phyloP scores from a whole-genome alignment of 2,797 vertebrate genomes.

The Falco concolor region DNA sequence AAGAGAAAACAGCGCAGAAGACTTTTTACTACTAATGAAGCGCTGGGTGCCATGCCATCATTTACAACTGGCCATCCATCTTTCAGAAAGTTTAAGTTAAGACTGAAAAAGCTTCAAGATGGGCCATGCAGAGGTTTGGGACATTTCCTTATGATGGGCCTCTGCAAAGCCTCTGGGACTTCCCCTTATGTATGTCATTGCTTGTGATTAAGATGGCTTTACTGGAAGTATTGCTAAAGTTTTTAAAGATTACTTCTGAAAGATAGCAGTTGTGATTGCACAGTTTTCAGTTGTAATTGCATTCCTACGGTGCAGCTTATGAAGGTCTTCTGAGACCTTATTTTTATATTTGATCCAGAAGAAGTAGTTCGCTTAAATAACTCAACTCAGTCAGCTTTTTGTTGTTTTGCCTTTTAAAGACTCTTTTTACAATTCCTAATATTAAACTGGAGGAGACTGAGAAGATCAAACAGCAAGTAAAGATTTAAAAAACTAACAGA shows the following conservation, averaged over 20 bases:
- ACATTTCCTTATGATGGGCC: neutral
- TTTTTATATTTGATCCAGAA: neutral
- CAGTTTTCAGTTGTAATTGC: neutral
- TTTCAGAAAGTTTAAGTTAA: neutral
- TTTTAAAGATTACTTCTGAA: neutral
- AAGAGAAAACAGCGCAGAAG: neutral
- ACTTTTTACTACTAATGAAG: neutral
- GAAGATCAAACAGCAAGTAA: neutral
- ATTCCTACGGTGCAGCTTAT: neutral
- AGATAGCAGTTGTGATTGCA: neutral
- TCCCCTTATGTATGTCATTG: neutral
- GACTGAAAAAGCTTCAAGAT: neutral
- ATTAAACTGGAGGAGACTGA: neutral
- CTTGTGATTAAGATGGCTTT: neutral
- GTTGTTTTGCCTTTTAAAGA: neutral
- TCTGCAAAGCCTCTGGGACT: neutral
- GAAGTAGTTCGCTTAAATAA: neutral
- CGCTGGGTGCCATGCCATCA: neutral
- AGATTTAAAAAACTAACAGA: neutral
- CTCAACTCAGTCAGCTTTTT: neutral
- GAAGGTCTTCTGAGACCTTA: neutral
- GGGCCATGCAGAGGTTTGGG: neutral
- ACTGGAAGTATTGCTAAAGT: neutral
- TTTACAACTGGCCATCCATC: accelerated
- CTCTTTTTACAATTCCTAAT: neutral